Percentiles rank a stretch among this genome's conserved stretches.
Evolutionary conservation across 2,113 vertebrate genomes (phyloP).

Genomic region (Pyxicephalus adspersus): DNA sequence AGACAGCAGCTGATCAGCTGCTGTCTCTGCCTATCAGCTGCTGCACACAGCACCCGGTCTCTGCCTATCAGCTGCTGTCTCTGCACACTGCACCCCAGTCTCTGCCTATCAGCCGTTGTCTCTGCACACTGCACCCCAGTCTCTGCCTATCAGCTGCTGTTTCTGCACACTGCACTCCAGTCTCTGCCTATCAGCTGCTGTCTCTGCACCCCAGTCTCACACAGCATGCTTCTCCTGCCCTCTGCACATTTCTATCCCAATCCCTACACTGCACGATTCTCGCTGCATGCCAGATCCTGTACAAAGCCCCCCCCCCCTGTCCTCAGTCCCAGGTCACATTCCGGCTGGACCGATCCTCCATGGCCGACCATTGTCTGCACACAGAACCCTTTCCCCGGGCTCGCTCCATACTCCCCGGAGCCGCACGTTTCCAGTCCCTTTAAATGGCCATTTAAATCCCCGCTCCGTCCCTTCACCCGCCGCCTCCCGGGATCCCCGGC

Average conservation of each 20-base stretch:
- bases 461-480: constrained; percentile 27
- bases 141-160: background rate
- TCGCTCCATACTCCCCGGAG: background rate
- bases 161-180: background rate
- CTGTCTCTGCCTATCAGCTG: background rate
- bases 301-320: too few species aligned
- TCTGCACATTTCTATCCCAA: background rate
- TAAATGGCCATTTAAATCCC: constrained; percentile 44
- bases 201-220: background rate
- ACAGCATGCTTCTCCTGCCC: background rate
- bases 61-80: background rate
- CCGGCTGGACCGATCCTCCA: background rate
- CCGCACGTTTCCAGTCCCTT: background rate
- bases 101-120: background rate
- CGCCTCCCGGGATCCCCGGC: background rate
- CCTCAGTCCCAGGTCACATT: background rate
- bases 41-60: background rate
- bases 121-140: background rate
- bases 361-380: background rate
- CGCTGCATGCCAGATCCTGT: too few species aligned
- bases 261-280: background rate
- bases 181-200: too few species aligned
- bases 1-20: too few species aligned
- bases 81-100: background rate
- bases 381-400: background rate